Evolutionary conservation across 2,888 invertebrate species (phyloP), one percentile per base, ranked within the genome.

Genomic region (Dicyrtoma fusca): DNA sequence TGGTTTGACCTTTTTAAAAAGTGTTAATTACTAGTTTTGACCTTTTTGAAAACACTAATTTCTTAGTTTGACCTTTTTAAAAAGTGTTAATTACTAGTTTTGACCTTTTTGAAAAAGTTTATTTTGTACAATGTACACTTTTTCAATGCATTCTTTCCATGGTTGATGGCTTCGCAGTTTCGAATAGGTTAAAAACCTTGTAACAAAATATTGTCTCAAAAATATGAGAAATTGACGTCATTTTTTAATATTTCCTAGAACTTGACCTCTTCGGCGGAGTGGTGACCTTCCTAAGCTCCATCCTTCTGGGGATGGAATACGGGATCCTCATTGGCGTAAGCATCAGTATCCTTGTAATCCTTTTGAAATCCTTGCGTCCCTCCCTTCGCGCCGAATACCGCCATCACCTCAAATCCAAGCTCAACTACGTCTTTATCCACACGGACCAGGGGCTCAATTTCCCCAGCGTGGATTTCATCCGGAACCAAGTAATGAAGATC

Each of bases 261-360:
- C 82, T 89, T 66, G 92, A 92, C 81, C 82, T 91, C 49, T 84
- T 91, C 47, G 89, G 91, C 1, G 86, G 90, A 25, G 73, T 87
- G 51, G 85, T 88, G 1, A 91, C 92, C 1, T 90, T 92, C 75
- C 72, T 90, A 3, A 86, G 87, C 76, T 91, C 91, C 77, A 84
- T 92, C 42, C 82, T 86, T 17, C 81, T 90, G 70, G 90, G 91
- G 13, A 88, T 92, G 47, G 92, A 92, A 84, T 82, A 88, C 51
- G 90, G 90, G 4, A 86, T 90, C 72, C 82, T 89, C 25, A 86
- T 88, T 73, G 90, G 90, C 0, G 87, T 91, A 6, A 84, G 83
- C 0, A 84, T 89, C 8, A 90, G 90, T 78, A 83, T 90, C 21
- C 73, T 88, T 3, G 83, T 90, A 66, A 82, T 91, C 11, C 83